A percentile compares a stretch with the other conserved stretches of the same genome.
These are phyloP conservation scores for Heliconius cydno DNA, from an alignment of 2,888 invertebrate genomes.

Conservation along the genomic window DNA sequence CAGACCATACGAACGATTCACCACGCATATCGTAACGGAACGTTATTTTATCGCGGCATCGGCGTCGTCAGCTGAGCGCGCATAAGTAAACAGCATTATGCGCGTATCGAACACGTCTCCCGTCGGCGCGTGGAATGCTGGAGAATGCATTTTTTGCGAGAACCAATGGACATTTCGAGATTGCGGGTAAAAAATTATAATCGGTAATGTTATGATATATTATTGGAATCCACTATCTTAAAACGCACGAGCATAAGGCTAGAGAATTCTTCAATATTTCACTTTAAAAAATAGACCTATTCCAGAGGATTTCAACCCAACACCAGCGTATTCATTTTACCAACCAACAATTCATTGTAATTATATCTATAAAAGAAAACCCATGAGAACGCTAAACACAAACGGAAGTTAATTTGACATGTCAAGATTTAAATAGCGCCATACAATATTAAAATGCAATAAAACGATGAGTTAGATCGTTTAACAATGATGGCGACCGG, in stretches of 20 bases:
- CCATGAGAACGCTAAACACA: neutral
- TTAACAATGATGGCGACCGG: constrained; percentile 44
- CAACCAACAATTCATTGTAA: neutral
- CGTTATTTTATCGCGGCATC: constrained; percentile 39
- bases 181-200: neutral
- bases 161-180: neutral
- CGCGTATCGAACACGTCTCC: constrained; percentile 32
- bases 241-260: too few relatives aligned
- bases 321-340: too few relatives aligned
- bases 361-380: neutral
- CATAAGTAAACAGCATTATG: constrained; percentile 41
- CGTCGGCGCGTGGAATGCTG: constrained; percentile 14
- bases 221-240: too few relatives aligned
- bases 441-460: constrained; percentile 25
- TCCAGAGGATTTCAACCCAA: too few relatives aligned
- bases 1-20: neutral
- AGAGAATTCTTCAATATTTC: too few relatives aligned
- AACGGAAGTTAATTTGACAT: constrained; percentile 3
- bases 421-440: constrained; percentile 22
- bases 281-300: neutral
- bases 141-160: constrained; percentile 3
- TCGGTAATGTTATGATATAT: too few relatives aligned
- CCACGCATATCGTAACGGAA: constrained; percentile 26
- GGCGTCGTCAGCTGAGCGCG: constrained; percentile 36
- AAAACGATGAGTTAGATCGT: constrained; percentile 27